Evolutionary conservation across 64 coral and sea anemone species (phyloP), one percentile per base, ranked within the genome.

Genomic region (Astreopora myriophthalma): DNA sequence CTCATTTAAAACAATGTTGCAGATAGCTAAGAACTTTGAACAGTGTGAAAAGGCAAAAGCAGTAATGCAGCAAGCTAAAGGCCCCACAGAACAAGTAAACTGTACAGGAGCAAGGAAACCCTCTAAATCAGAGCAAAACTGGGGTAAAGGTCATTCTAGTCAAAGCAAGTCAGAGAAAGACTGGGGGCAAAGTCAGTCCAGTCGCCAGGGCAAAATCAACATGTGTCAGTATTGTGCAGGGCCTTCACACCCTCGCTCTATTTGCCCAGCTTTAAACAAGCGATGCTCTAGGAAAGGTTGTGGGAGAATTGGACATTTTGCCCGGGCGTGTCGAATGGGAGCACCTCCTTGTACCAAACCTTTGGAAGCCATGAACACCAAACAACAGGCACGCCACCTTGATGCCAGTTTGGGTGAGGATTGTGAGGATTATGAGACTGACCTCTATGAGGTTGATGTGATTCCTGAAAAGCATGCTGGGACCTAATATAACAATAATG

Each of bases 11-110:
- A 49, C 67, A 40, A 73, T 73, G 42, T 42, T 87, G 60, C 84
- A 87, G 35, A 46, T 73, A 87, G 63, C 83, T 86, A 86, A 86
- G 24, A 85, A 84, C 80, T 64, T 84, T 84, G 52, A 66, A 52
- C 80, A 85, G 48, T 85, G 30, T 85, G 55, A 85, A 58, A 85
- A 85, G 11, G 79, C 79, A 31, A 82, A 82, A 24, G 80, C 80
- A 84, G 23, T 84, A 48, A 84, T 84, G 55, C 80, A 86, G 82
- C 34, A 85, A 37, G 60, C 58, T n/a, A 86, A 69, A 69, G 61
- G 58, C 7, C 68, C 81, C 19, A 39, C 81, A 39, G 81, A 85
- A 26, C 81, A 85, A 85, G 62, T 85, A 68, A 26, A 68, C 33
- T 72, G 51, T 28, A 49, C 65, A 31, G 22, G 69, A 24, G 36